phyloP scores from a whole-genome alignment of 2,113 vertebrate genomes.

The Cinclus cinclus region DNA sequence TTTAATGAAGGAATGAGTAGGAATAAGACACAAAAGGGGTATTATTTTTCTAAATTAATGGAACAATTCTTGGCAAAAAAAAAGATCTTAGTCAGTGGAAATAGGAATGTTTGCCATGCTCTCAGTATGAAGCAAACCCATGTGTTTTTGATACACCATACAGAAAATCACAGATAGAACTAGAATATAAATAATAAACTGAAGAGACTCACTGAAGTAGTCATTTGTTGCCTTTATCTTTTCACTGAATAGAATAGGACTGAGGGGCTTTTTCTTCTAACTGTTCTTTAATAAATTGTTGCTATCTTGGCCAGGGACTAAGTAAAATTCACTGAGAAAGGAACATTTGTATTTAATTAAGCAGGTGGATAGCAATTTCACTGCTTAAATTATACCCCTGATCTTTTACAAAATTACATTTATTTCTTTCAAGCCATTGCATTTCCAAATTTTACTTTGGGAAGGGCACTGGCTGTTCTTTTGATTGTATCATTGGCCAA shows the following conservation, averaged over 20 bases:
- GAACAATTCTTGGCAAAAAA: background rate
- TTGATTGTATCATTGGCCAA: background rate
- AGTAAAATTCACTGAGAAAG: background rate
- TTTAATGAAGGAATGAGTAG: background rate
- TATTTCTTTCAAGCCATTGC: rapidly evolving
- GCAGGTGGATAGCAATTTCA: background rate
- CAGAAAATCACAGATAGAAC: background rate
- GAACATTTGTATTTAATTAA: background rate
- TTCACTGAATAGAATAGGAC: background rate
- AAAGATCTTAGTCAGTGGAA: background rate
- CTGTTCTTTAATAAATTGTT: background rate
- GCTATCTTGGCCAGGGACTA: background rate
- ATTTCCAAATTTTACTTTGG: background rate
- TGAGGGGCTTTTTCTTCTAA: background rate
- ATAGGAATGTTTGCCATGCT: background rate
- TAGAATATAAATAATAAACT: background rate
- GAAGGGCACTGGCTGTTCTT: background rate
- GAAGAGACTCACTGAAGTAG: background rate
- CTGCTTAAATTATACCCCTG: background rate
- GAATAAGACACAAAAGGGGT: background rate
- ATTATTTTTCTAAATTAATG: background rate
- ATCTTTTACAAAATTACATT: background rate
- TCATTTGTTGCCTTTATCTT: background rate
- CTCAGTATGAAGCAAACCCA: background rate
- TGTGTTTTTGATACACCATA: background rate